Conservation (phyloP, 2,888 invertebrate genomes). For the Lasius fuliginosus region DNA sequence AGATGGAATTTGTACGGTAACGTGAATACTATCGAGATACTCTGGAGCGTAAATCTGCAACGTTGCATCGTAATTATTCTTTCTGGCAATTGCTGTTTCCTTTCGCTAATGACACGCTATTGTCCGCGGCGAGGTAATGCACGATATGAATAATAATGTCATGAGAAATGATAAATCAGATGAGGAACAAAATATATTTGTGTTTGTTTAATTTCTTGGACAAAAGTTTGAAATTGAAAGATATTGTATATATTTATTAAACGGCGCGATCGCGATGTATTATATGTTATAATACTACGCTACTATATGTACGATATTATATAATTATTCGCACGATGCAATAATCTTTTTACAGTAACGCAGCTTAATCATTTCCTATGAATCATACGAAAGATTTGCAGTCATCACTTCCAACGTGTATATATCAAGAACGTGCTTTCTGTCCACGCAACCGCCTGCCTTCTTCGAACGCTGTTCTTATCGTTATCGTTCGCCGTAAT, state of each 20-base stretch:
- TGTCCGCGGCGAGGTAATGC: conserved; percentile 27
- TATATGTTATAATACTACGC: neutral
- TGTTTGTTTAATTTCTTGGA: neutral
- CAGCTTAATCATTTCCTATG: conserved; percentile 4
- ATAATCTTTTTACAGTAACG: neutral
- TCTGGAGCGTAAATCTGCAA: conserved; percentile 55
- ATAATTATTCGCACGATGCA: conserved; percentile 16
- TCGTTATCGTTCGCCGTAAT: conserved; percentile 45
- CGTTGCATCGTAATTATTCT: conserved; percentile 55
- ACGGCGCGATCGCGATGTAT: neutral
- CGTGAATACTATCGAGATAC: conserved; percentile 53
- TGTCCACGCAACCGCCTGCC: neutral
- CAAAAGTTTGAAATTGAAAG: neutral
- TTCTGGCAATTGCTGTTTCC: conserved; percentile 54
- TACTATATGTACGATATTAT: neutral
- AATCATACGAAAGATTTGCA: conserved; percentile 8
- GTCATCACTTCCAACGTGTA: neutral
- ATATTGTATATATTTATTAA: neutral
- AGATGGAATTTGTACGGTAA: conserved; percentile 41
- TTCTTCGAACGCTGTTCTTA: conserved; percentile 26
- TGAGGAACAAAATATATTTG: neutral
- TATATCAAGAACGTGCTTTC: conserved; percentile 7
- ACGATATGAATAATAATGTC: neutral
- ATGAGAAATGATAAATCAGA: conserved; percentile 10
- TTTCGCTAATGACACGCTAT: conserved; percentile 47